These are phyloP conservation scores for Phrynosoma platyrhinos DNA, from an alignment of 2,113 vertebrate genomes.

Conservation along the genomic window DNA sequence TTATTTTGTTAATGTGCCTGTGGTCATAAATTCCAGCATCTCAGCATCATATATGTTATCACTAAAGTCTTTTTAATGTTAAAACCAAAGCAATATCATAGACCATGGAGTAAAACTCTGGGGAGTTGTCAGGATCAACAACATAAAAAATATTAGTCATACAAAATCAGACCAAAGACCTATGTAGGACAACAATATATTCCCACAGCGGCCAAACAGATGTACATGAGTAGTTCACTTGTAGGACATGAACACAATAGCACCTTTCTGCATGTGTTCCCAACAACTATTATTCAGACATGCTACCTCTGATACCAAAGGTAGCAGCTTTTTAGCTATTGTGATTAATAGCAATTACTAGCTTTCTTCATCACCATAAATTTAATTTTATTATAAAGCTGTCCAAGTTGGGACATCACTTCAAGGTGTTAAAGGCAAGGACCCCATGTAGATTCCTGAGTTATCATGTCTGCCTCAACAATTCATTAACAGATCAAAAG, in stretches of 20 bases:
- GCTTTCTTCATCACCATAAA: too few relatives aligned
- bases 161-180: not conserved
- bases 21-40: slow-evolving; percentile 48
- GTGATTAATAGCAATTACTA: not conserved
- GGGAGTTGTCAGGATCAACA: not conserved
- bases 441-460: too few relatives aligned
- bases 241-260: not conserved
- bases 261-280: not conserved
- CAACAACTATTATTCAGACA: not conserved
- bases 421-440: too few relatives aligned
- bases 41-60: slow-evolving; percentile 12
- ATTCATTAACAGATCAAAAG: too few relatives aligned
- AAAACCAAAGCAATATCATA: slow-evolving; percentile 12
- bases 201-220: not conserved
- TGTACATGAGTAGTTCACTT: not conserved
- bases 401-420: too few relatives aligned
- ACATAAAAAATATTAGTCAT: not conserved
- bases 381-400: too few relatives aligned
- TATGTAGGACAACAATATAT: not conserved
- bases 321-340: not conserved
- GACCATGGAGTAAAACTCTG: not conserved
- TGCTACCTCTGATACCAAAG: not conserved
- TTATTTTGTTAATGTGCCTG: too few relatives aligned
- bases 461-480: too few relatives aligned
- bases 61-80: slow-evolving; percentile 31